Percentiles rank a stretch among this genome's conserved stretches.
Conservation (phyloP, 2,888 invertebrate genomes). For the Tineola bisselliella region DNA sequence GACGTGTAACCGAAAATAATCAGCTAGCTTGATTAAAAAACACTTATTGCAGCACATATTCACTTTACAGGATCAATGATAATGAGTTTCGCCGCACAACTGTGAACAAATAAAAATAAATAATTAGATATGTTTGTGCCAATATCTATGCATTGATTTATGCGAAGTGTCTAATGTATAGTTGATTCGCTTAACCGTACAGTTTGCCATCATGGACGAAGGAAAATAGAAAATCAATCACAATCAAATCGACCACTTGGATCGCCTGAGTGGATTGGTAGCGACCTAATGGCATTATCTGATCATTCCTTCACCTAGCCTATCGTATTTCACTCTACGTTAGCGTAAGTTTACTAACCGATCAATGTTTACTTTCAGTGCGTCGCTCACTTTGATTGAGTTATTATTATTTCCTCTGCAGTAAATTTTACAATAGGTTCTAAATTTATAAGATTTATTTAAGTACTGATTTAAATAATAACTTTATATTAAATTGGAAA, state of each 20-base stretch:
- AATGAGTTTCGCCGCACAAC: neutral
- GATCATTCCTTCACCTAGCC: constrained; percentile 40
- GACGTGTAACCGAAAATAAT: constrained; percentile 47
- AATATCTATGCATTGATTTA: neutral
- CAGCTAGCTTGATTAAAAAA: constrained; percentile 44
- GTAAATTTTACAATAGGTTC: no score
- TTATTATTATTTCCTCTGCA: neutral
- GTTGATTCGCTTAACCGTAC: neutral
- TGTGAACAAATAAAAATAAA: constrained; percentile 9
- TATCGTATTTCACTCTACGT: constrained; percentile 20
- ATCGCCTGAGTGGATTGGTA: constrained; percentile 28
- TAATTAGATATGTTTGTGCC: neutral
- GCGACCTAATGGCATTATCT: constrained; percentile 29
- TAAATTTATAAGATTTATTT: no score
- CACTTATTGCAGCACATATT: constrained; percentile 56
- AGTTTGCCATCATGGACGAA: constrained; percentile 12
- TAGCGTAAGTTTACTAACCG: neutral
- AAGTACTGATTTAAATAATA: no score
- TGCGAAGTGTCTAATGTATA: neutral
- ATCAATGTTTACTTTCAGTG: neutral
- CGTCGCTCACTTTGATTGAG: neutral
- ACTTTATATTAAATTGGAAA: no score
- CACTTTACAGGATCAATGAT: constrained; percentile 10
- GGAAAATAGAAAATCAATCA: constrained; percentile 52
- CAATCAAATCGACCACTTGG: constrained; percentile 31